Evolutionary conservation across 2,888 invertebrate species (phyloP), one percentile per base, ranked within the genome.

Genomic region (Calliphora vomitoria): DNA sequence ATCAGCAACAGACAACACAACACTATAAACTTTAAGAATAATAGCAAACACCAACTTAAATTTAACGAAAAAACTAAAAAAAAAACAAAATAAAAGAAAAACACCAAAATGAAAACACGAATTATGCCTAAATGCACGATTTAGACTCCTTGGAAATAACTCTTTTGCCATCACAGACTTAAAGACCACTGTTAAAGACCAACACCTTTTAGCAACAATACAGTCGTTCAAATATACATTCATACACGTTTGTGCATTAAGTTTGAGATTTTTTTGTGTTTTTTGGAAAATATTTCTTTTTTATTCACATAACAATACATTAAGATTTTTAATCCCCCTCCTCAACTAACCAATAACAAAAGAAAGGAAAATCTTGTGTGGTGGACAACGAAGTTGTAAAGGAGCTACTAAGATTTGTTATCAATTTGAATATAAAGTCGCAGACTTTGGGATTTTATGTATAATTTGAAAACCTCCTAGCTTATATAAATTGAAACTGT

Each of bases 11-110:
- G 58, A 74, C 80, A 69, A 31, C 79, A 88, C 88, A 85, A 83
- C 81, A 89, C 88, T 90, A 89, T 90, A 89, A 80, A 15, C 69
- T 50, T 25, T 53, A 90, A 90, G 90, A 91, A 91, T 90, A 84
- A 68, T 82, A 58, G 8, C 69, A 69, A 86, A 76, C 75, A 80
- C 38, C 35, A 84, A 55, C 53, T 78, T 66, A 78, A 62, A 31
- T 38, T 53, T 71, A 76, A 20, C 25, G 64, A 50, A 41, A 75
- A 79, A 78, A 60, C 18, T 50, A 25, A 50, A 20, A 18, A 38
- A 0, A 68, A 74, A 82, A 79, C 41, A 50, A 81, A 18, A 38
- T 1, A 68, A 74, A 82, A 79, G 50, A 50, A 81, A 47, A 66
- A 69, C 10, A 55, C 31, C 82, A 82, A 71, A 87, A 62, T 82